A percentile compares a stretch with the other conserved stretches of the same genome.
Conservation (phyloP, 2,113 vertebrate genomes). For the Myotis lucifugus region DNA sequence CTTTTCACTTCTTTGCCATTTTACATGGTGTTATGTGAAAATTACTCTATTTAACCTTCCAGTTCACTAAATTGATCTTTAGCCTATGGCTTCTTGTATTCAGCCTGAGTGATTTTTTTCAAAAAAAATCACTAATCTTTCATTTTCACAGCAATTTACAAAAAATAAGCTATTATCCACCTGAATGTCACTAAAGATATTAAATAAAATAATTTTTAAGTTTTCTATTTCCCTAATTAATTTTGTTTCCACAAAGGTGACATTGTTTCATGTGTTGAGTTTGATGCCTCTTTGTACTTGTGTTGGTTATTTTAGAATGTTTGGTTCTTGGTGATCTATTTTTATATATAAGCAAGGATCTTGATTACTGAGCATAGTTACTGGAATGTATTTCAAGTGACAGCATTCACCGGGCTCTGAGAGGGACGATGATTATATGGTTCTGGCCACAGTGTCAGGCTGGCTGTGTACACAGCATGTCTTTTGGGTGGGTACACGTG, state of each 20-base stretch:
- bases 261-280: neutral
- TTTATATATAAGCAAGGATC: neutral
- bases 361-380: neutral
- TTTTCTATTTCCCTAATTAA: neutral
- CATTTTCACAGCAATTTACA: neutral
- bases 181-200: neutral
- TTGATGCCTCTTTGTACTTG: neutral
- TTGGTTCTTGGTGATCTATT: neutral
- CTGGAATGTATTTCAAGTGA: neutral
- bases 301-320: neutral
- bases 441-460: neutral
- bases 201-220: neutral
- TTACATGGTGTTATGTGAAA: neutral
- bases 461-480: neutral
- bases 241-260: neutral
- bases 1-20: neutral
- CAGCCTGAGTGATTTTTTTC: accelerated
- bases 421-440: neutral
- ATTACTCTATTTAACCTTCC: neutral
- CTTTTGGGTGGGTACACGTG: neutral
- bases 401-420: neutral
- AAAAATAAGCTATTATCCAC: neutral
- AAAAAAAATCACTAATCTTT: neutral
- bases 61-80: neutral
- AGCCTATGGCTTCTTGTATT: neutral